Base-by-base conservation (phyloP, 2,888 invertebrate genomes). In the Cheilosia pagana region DNA sequence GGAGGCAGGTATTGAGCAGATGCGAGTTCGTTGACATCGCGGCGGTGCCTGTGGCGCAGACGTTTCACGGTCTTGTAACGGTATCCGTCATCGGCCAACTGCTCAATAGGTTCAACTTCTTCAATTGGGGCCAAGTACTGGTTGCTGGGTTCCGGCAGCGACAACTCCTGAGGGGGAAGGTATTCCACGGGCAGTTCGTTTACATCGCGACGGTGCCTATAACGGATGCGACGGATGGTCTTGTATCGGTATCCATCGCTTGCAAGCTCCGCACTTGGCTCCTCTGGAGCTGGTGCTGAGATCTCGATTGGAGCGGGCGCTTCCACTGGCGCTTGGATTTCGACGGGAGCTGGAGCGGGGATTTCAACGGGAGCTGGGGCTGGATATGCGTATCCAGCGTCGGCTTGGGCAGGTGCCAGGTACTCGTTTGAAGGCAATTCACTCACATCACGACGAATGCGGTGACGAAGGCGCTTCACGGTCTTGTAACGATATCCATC, bases 401-500 rank as follows among this genome's bases (percentile, higher is more conserved):
- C 65, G 25, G 41, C 43, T 4, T 19, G n/a, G 10, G 25, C 45
- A 12, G 82, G 78, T 3, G 82, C 78, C 10, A 83, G 14, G 72
- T 83, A 83, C 7, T 78, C 31, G 21, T 19, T 71, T 62, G 25
- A 57, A n/a, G 74, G 57, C 0, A 87, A 53, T 41, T 87, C 87
- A 16, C 45, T 87, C 2, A 87, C 87, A 77, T 87, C 87, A 48
- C 87, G 87, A 55, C 87, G 87, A 28, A 76, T 67, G 10, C 88
- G 86, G 7, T 82, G 63, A 31, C 88, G 88, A 43, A 83, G 82
- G 35, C 88, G 87, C 12, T 59, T 76, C 0, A 88, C 85, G 2
- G 87, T 86, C 67, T 81, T 88, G 52, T 88, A 88, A 45, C 87
- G 87, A 57, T 88, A 87, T 25, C 88, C 88, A 75, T 87, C 87